Evolutionary conservation across 1,140 invertebrate genomes (phyloP).

Genomic region (Lasioglossum baleicum): DNA sequence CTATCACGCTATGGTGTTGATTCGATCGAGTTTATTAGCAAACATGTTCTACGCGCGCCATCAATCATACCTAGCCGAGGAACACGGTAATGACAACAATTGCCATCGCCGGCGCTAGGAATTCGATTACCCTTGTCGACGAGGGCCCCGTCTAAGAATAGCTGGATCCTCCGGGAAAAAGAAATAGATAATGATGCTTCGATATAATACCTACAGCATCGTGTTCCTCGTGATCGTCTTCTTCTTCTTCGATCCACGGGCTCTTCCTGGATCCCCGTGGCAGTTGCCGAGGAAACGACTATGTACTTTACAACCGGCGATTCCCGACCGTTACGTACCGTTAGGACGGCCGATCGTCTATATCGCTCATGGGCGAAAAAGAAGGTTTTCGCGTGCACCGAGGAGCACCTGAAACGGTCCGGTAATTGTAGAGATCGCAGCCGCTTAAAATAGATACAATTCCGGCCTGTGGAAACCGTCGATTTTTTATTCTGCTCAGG

Average conservation of each 20-base stretch:
- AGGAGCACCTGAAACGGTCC: slow-evolving; percentile 31
- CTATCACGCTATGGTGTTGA: no score
- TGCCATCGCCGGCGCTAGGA: slow-evolving; percentile 4
- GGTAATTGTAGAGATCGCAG: slow-evolving; percentile 20
- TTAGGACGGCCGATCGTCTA: slow-evolving; percentile 60
- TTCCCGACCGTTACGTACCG: slow-evolving; percentile 71
- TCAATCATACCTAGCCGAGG: no score
- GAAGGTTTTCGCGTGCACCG: slow-evolving; percentile 15
- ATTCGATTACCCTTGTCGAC: slow-evolving; percentile 18
- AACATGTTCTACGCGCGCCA: no score
- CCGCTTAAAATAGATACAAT: slow-evolving; percentile 30
- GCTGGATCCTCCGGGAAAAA: background rate
- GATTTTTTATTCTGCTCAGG: background rate
- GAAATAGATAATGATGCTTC: slow-evolving; percentile 21
- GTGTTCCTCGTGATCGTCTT: slow-evolving; percentile 10
- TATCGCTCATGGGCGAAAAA: slow-evolving; percentile 40
- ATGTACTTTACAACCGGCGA: slow-evolving; percentile 54
- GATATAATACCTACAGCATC: slow-evolving; percentile 11
- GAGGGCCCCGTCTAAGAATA: background rate
- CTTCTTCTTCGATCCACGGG: slow-evolving; percentile 6
- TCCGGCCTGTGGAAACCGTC: background rate
- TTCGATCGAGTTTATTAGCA: no score
- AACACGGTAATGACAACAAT: no score
- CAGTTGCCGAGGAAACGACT: slow-evolving; percentile 48
- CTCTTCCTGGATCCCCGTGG: slow-evolving; percentile 55